Percentiles rank a stretch among this genome's conserved stretches.
phyloP scores from a whole-genome alignment of 2,888 invertebrate species.

The Nomada flava region DNA sequence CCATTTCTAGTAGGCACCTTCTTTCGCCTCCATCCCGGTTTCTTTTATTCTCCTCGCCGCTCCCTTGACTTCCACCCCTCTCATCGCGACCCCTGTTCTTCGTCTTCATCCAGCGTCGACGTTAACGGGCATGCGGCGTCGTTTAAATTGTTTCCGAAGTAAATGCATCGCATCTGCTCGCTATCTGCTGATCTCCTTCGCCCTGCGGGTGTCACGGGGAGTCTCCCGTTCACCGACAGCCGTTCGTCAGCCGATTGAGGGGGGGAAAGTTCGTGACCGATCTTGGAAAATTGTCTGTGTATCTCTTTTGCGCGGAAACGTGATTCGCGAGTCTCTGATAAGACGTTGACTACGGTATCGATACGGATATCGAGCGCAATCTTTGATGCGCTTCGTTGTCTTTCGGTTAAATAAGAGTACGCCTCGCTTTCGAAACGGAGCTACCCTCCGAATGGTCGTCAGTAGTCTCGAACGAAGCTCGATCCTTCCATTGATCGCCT shows the following conservation, averaged over 20 bases:
- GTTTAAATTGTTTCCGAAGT: slow-evolving; percentile 73
- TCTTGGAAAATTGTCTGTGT: slow-evolving; percentile 4
- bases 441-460: too few species aligned
- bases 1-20: slow-evolving; percentile 79
- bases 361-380: too few species aligned
- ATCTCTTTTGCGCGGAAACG: too few species aligned
- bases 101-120: slow-evolving; percentile 63
- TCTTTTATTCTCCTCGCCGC: slow-evolving; percentile 34
- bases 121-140: slow-evolving; percentile 52
- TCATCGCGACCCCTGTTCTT: slow-evolving; percentile 28
- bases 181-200: background rate
- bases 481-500: too few species aligned
- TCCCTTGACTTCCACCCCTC: slow-evolving; percentile 23
- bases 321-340: too few species aligned
- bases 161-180: slow-evolving; percentile 61
- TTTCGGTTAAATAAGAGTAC: too few species aligned
- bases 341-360: too few species aligned
- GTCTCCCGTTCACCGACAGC: slow-evolving; percentile 1
- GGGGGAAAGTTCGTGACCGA: background rate
- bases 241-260: too few species aligned
- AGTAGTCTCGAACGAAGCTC: too few species aligned
- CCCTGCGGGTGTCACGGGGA: background rate
- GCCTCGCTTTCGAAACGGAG: too few species aligned
- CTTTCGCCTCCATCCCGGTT: slow-evolving; percentile 41
- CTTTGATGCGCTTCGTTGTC: too few species aligned